Evolutionary conservation across 2,888 invertebrate genomes (phyloP).

Genomic region (Ormyrus nitidulus): DNA sequence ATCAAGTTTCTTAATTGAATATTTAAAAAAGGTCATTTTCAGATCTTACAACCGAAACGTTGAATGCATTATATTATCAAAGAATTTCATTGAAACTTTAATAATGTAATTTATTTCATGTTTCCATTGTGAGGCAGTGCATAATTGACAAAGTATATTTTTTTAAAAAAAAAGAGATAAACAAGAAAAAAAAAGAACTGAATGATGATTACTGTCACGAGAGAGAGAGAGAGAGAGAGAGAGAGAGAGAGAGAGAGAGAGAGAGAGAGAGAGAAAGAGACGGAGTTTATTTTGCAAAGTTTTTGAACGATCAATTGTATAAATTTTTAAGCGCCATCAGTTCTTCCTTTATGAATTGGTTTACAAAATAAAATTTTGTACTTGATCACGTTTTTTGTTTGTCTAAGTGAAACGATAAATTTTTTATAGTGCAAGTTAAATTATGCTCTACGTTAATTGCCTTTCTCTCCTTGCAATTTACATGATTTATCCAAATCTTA

Average conservation of each 20-base stretch:
- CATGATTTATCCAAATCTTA: no score
- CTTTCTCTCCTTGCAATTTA: background rate
- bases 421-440: slow-evolving; percentile 37
- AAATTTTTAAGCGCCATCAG: slow-evolving; percentile 33
- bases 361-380: slow-evolving; percentile 49
- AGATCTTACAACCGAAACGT: slow-evolving; percentile 28
- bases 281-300: slow-evolving; percentile 38
- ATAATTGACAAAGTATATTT: slow-evolving; percentile 55
- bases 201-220: slow-evolving; percentile 31
- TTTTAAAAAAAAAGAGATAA: slow-evolving; percentile 49
- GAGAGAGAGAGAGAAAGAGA: background rate
- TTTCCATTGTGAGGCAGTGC: slow-evolving; percentile 37
- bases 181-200: slow-evolving; percentile 49
- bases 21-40: slow-evolving; percentile 41
- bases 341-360: slow-evolving; percentile 49
- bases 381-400: slow-evolving; percentile 45
- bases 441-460: slow-evolving; percentile 22
- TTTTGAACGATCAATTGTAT: slow-evolving; percentile 32
- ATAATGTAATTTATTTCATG: slow-evolving; percentile 44
- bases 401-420: slow-evolving; percentile 26
- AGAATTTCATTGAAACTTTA: slow-evolving; percentile 32
- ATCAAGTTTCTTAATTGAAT: slow-evolving; percentile 51
- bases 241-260: no score
- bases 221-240: background rate
- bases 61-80: slow-evolving; percentile 34